phyloP scores from a whole-genome alignment of 2,797 vertebrate species.

The Falco peregrinus region DNA sequence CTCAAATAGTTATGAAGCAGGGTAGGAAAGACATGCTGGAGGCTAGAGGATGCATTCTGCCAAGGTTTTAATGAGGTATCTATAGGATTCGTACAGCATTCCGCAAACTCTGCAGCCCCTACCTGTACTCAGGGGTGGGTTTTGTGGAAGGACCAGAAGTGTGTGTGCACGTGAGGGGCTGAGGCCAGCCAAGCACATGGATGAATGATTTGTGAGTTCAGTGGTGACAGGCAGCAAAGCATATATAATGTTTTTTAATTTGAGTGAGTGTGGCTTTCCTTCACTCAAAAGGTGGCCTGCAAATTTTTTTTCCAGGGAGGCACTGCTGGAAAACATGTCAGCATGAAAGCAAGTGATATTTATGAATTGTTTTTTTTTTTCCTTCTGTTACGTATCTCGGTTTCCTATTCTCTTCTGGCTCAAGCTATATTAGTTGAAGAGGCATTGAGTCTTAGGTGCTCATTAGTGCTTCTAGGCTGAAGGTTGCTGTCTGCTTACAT shows the following conservation, averaged over 20 bases:
- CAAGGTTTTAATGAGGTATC: background rate
- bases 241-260: background rate
- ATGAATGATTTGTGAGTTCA: background rate
- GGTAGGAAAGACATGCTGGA: background rate
- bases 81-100: background rate
- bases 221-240: accelerated
- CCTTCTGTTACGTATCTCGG: background rate
- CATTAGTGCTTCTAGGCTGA: background rate
- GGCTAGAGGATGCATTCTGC: background rate
- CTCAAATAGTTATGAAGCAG: background rate
- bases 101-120: too few relatives aligned
- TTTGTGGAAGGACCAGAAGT: background rate
- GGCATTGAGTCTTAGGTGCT: background rate
- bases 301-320: background rate
- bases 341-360: background rate
- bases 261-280: background rate
- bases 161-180: accelerated
- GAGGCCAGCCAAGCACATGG: background rate
- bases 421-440: background rate
- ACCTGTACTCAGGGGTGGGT: background rate
- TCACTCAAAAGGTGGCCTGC: background rate
- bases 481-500: background rate
- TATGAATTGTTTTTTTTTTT: too few relatives aligned
- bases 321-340: background rate
- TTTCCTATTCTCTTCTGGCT: background rate